Percentiles rank a stretch among this genome's conserved stretches.
Evolutionary conservation across 2,888 invertebrate genomes (phyloP).

Genomic region (Hetaerina titia): DNA sequence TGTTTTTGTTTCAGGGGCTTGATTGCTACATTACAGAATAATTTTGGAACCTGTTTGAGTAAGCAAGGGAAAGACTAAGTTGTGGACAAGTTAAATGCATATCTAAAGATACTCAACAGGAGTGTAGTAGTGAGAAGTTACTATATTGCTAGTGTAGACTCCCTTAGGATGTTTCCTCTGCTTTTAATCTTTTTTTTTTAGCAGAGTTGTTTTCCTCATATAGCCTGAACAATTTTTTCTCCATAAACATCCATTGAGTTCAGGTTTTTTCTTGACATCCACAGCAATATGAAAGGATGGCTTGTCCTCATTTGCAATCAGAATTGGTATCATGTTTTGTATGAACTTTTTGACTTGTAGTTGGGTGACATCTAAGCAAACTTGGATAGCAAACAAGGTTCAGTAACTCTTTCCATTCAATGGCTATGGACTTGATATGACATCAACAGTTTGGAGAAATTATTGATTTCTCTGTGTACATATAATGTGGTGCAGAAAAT

Average conservation of each 20-base stretch:
- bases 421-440: not conserved
- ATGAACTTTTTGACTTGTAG: not conserved
- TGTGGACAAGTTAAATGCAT: not conserved
- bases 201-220: not conserved
- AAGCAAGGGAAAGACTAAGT: conserved; percentile 32
- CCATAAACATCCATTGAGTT: not conserved
- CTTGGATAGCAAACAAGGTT: too few species aligned
- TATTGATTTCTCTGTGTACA: not conserved
- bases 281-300: not conserved
- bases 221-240: not conserved
- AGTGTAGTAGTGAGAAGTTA: not conserved
- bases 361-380: too few species aligned
- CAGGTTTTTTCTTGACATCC: not conserved
- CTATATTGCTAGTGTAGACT: too few species aligned
- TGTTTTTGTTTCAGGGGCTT: conserved; percentile 32
- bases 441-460: not conserved
- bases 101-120: not conserved
- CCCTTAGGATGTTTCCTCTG: not conserved
- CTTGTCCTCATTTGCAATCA: not conserved
- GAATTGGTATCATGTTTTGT: not conserved
- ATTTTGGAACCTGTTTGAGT: conserved; percentile 52
- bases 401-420: not conserved
- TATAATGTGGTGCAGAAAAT: too few species aligned
- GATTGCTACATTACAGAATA: conserved; percentile 45
- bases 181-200: not conserved